phyloP scores from a whole-genome alignment of 2,888 invertebrate genomes.

The Mystacides longicornis region DNA sequence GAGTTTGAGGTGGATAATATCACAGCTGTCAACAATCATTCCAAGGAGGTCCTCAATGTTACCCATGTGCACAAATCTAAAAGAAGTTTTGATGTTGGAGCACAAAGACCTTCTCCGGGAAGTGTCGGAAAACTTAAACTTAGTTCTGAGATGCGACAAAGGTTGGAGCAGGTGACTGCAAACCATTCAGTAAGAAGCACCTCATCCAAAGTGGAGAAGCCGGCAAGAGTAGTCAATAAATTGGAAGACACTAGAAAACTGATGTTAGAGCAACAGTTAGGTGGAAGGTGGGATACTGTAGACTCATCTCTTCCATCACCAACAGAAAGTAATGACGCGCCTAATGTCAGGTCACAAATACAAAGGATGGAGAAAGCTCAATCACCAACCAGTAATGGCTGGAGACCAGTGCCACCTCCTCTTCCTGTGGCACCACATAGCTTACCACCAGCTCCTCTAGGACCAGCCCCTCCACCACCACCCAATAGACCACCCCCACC shows the following conservation, averaged over 20 bases:
- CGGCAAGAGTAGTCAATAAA: constrained; percentile 66
- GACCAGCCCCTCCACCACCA: constrained; percentile 57
- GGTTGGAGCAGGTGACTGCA: constrained; percentile 81
- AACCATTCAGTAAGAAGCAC: constrained; percentile 73
- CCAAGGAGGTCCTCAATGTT: constrained; percentile 31
- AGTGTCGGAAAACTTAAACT: constrained; percentile 86
- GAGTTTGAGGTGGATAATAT: constrained; percentile 69
- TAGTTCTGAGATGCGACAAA: constrained; percentile 85
- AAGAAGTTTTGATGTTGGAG: constrained; percentile 73
- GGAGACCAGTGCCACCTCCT: constrained; percentile 51
- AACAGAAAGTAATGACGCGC: constrained; percentile 28
- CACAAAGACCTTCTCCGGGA: constrained; percentile 73
- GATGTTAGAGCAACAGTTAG: constrained; percentile 78
- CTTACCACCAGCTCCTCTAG: constrained; percentile 52
- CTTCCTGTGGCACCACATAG: constrained; percentile 51
- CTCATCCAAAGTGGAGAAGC: constrained; percentile 61
- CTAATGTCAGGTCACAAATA: constrained; percentile 46
- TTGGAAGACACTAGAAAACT: constrained; percentile 79
- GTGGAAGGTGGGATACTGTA: constrained; percentile 56
- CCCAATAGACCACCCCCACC: constrained; percentile 51
- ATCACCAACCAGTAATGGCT: constrained; percentile 30
- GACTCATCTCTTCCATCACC: constrained; percentile 30
- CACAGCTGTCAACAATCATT: constrained; percentile 32
- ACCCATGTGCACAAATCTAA: constrained; percentile 32
- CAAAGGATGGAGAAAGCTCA: constrained; percentile 52